These are phyloP conservation scores for Todus mexicanus DNA, from an alignment of 2,797 vertebrate genomes.

Conservation along the genomic window DNA sequence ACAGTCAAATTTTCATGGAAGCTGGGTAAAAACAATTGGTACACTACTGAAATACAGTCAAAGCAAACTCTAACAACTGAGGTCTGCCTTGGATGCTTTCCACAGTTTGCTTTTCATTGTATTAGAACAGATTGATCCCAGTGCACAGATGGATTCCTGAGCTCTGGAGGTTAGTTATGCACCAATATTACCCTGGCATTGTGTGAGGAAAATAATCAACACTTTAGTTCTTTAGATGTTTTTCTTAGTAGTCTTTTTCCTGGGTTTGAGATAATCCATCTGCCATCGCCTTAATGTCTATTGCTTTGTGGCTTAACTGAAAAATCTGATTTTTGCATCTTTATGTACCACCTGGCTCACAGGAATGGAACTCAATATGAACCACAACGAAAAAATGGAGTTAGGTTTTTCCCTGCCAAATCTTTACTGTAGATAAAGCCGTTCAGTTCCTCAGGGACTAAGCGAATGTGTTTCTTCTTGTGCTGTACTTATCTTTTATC, in stretches of 20 bases:
- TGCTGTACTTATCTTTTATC: neutral
- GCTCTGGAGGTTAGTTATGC: neutral
- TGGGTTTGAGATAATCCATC: neutral
- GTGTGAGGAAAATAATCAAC: neutral
- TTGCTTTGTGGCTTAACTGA: neutral
- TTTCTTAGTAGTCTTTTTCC: neutral
- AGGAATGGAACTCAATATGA: neutral
- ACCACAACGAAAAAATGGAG: neutral
- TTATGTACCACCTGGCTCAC: constrained; percentile 11
- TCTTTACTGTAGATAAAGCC: neutral
- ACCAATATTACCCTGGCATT: neutral
- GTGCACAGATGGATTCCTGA: neutral
- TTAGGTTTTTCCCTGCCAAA: neutral
- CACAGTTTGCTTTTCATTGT: neutral
- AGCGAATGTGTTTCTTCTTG: neutral
- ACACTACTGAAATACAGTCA: neutral
- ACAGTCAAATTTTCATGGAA: neutral
- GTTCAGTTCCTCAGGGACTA: neutral
- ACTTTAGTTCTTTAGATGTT: neutral
- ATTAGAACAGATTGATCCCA: neutral
- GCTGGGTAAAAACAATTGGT: neutral
- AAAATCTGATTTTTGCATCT: constrained; percentile 3
- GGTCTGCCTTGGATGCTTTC: neutral
- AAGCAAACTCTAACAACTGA: neutral
- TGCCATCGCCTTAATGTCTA: neutral